Base-by-base conservation (phyloP, 2,797 vertebrate genomes). In the Neoniphon sammara region DNA sequence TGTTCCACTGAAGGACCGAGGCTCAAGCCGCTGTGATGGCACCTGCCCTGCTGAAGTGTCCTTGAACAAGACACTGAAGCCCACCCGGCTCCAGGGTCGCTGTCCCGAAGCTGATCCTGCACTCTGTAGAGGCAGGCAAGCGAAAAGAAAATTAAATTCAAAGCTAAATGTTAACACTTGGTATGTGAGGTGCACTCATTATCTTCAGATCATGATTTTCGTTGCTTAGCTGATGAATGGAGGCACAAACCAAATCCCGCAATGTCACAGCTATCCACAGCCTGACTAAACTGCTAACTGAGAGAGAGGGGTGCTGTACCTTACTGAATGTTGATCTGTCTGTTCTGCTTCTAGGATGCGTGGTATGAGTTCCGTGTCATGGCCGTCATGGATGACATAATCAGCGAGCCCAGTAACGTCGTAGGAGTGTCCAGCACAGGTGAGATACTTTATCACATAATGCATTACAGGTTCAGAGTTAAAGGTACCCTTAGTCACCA, bases 391-490 rank as follows among this genome's bases (percentile, higher is more conserved):
- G 97, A 98, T 83, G 96, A 97, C 89, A 93, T 95, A 83, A 95
- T 97, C 93, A 99, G 98, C 0, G 97, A 99, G 81, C 96, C 97
- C 66, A 99, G 98, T 92, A 99, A 99, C 67, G 82, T 96, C 31
- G 98, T 98, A 31, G 98, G 97, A 4, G 97, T 99, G 82, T 98
- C 98, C 89, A 99, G 97, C 84, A 97, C 98, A 96, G 98, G 98
- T 99, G 92, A 93, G 88, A 53, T 36, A 20, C 61, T 50, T 0
- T 34, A 53, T 56, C 7, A 59, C 20, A 46, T 17, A 17, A 61
- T 25, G 5, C n/a, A 27, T 55, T 30, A 55, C 54, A 18, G 17
- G 6, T 42, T 21, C n/a, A 59, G 34, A n/a, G 20, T 25, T 44
- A 39, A 44, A 2, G 23, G 23, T 12, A 44, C 9, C 23, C 34